These are phyloP conservation scores for Lamproptera curius DNA, from an alignment of 2,888 invertebrate genomes.

Conservation along the genomic window DNA sequence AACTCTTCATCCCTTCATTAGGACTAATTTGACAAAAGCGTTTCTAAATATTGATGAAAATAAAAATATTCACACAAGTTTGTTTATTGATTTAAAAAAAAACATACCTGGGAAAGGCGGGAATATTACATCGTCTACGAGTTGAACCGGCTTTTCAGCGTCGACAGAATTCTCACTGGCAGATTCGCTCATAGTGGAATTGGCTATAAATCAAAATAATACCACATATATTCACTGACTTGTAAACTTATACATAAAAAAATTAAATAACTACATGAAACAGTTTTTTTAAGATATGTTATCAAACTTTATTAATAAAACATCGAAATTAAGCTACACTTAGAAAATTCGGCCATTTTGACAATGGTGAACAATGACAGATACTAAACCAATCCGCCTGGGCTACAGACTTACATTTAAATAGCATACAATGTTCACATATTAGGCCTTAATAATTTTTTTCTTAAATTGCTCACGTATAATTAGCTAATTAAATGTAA, in stretches of 20 bases:
- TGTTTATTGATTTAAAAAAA: too few relatives aligned
- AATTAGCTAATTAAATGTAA: too few relatives aligned
- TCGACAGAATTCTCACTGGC: constrained; percentile 44
- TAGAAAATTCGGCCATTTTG: constrained; percentile 50
- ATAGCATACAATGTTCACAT: too few relatives aligned
- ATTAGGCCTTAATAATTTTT: too few relatives aligned
- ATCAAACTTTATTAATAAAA: constrained; percentile 18
- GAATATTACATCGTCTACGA: constrained; percentile 49
- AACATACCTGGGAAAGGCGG: constrained; percentile 64
- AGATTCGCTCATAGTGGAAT: constrained; percentile 54
- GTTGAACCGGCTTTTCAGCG: constrained; percentile 59
- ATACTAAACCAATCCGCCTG: too few relatives aligned
- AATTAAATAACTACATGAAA: background rate
- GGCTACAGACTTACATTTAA: too few relatives aligned
- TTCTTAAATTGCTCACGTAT: too few relatives aligned
- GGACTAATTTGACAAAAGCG: too few relatives aligned
- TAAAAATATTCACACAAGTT: too few relatives aligned
- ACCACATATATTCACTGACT: constrained; percentile 7
- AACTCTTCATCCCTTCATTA: too few relatives aligned
- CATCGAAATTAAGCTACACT: constrained; percentile 27
- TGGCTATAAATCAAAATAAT: constrained; percentile 21
- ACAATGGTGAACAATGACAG: constrained; percentile 27
- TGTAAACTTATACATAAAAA: background rate
- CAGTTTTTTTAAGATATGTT: constrained; percentile 6
- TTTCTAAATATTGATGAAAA: too few relatives aligned